Percentiles rank a stretch among this genome's conserved stretches.
Conservation (phyloP, 2,888 invertebrate genomes). For the Ichneumoninae sp. region DNA sequence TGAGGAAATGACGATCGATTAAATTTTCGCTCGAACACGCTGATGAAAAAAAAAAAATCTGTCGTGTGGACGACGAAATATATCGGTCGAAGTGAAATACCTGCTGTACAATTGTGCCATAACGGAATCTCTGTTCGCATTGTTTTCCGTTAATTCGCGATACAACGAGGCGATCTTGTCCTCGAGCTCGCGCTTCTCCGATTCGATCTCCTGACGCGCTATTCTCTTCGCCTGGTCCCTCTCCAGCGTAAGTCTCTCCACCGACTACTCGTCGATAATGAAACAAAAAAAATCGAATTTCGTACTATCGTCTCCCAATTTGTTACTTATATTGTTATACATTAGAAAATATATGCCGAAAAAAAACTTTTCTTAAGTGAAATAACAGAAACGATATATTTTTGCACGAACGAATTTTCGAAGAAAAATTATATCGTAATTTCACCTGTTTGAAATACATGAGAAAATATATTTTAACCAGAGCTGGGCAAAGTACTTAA, state of each 20-base stretch:
- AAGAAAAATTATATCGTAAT: no score
- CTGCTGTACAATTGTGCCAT: conserved; percentile 92
- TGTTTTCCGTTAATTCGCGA: conserved; percentile 86
- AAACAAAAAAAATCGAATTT: conserved; percentile 11
- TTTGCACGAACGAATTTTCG: no score
- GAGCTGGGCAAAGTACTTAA: no score
- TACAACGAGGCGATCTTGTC: conserved; percentile 84
- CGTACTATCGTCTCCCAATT: background rate
- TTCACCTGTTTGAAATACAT: background rate
- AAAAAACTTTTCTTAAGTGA: background rate
- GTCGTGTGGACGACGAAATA: background rate
- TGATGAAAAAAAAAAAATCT: background rate
- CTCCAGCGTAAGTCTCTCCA: conserved; percentile 86
- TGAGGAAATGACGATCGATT: conserved; percentile 53
- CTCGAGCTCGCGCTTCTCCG: conserved; percentile 87
- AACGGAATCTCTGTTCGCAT: conserved; percentile 89
- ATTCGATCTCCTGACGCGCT: conserved; percentile 88
- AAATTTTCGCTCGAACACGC: background rate
- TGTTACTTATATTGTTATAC: background rate
- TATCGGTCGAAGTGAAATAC: conserved; percentile 82
- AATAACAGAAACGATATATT: background rate
- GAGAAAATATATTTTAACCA: no score
- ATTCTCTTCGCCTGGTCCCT: conserved; percentile 86
- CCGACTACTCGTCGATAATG: conserved; percentile 79
- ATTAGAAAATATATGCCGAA: background rate